Percentiles rank a stretch among this genome's conserved stretches.
Evolutionary conservation across 2,797 vertebrate species (phyloP).

Genomic region (Anguilla pacifica): DNA sequence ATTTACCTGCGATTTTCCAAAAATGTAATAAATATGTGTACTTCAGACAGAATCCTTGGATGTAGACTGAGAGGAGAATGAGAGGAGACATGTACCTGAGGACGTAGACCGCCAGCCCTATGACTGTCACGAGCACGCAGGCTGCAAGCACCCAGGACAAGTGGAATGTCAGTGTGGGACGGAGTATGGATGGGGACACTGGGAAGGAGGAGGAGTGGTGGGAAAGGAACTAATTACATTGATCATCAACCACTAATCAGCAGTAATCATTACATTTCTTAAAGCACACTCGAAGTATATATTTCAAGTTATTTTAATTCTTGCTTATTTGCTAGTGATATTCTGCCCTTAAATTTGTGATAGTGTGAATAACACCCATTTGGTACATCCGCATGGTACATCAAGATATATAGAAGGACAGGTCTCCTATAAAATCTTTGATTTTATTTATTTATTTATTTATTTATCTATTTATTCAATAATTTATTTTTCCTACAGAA

Average conservation of each 20-base stretch:
- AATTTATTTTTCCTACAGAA: neutral
- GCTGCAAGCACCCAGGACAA: conserved; percentile 40
- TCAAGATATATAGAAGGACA: neutral
- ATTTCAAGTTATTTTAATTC: neutral
- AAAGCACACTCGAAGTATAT: neutral
- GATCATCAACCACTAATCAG: neutral
- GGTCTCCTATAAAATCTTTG: neutral
- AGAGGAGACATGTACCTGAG: conserved; percentile 39
- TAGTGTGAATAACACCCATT: neutral
- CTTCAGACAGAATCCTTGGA: neutral
- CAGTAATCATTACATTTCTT: neutral
- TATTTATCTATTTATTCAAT: too few species aligned
- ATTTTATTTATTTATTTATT: too few species aligned
- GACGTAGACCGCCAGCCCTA: conserved; percentile 17
- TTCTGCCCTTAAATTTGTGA: neutral
- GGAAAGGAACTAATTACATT: neutral
- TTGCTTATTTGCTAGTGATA: neutral
- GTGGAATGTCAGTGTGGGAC: conserved; percentile 17
- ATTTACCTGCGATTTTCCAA: neutral
- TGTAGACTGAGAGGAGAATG: neutral
- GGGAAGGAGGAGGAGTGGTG: neutral
- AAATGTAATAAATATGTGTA: neutral
- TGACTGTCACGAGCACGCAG: conserved; percentile 32
- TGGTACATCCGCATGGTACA: neutral
- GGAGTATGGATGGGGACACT: neutral